Evolutionary conservation across 1,140 invertebrate species (phyloP).

Genomic region (Pseudobourletiella spinata): DNA sequence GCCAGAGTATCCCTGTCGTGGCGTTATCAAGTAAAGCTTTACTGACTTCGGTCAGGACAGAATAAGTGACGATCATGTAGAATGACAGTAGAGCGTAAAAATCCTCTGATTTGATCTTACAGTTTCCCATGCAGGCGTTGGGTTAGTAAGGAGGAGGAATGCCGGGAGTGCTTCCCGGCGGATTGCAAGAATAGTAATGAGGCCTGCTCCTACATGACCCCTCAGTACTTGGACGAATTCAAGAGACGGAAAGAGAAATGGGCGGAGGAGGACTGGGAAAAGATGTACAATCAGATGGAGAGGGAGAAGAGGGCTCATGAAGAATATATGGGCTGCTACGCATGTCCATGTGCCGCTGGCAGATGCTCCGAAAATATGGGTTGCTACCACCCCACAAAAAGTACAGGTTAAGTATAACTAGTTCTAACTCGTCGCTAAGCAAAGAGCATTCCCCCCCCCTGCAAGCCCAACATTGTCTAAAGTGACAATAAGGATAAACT

Average conservation of each 20-base stretch:
- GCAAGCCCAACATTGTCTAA: too few relatives aligned
- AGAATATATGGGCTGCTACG: not conserved
- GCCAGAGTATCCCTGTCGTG: slow-evolving; percentile 11
- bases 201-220: not conserved
- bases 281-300: not conserved
- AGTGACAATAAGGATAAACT: too few relatives aligned
- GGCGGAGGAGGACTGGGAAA: not conserved
- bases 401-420: not conserved
- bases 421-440: too few relatives aligned
- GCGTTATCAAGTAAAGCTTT: slow-evolving; percentile 2
- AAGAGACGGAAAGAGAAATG: not conserved
- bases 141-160: not conserved
- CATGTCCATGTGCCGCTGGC: not conserved
- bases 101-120: too few relatives aligned
- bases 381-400: not conserved
- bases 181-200: not conserved
- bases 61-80: too few relatives aligned
- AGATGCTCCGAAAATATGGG: not conserved
- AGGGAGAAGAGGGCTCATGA: not conserved
- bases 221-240: not conserved
- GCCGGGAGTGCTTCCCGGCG: not conserved
- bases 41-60: too few relatives aligned
- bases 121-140: not conserved
- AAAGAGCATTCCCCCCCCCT: too few relatives aligned
- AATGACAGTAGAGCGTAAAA: too few relatives aligned